Conservation (phyloP, 35 echinoderm and acorn worm species). For the Ophioderma brevispina region DNA sequence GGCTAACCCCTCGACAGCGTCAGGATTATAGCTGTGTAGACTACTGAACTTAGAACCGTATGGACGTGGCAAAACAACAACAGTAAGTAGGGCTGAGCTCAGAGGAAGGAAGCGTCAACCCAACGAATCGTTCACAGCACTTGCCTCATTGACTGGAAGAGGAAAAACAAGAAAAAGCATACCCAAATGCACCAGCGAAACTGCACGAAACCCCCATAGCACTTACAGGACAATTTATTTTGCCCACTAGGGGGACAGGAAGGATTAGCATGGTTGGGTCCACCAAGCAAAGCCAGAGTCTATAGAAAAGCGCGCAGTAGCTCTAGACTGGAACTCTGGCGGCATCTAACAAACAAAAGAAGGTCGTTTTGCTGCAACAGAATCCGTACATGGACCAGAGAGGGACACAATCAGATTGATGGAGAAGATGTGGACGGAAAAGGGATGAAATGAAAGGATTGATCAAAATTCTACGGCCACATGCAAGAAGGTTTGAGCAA, state of each 20-base stretch:
- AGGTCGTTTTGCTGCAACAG: background rate
- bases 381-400: no score
- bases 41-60: background rate
- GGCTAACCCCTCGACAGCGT: background rate
- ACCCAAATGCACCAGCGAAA: background rate
- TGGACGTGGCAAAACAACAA: background rate
- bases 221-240: background rate
- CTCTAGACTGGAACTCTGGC: background rate
- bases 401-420: no score
- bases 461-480: no score
- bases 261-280: background rate
- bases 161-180: background rate
- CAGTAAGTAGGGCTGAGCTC: background rate
- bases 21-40: background rate
- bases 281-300: background rate
- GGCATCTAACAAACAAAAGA: background rate
- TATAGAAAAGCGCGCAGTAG: background rate
- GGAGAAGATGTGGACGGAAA: no score
- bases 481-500: no score
- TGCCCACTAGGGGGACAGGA: background rate
- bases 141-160: background rate
- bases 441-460: no score
- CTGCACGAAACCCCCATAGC: background rate
- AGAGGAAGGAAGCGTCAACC: background rate
- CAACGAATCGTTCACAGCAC: background rate